phyloP scores from a whole-genome alignment of 2,888 invertebrate genomes.

The Hemaris fuciformis region DNA sequence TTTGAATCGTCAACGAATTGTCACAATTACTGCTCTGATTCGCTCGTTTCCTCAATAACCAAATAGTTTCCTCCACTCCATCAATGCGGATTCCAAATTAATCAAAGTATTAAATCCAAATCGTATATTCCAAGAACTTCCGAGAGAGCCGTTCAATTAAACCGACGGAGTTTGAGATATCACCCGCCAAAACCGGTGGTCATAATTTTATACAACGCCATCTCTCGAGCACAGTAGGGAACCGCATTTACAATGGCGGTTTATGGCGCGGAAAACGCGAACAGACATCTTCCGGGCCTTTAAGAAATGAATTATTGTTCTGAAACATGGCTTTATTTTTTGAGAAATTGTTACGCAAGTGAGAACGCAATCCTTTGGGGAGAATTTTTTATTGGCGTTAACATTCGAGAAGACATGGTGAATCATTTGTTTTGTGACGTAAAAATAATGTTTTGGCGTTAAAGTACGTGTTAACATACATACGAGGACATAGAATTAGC shows the following conservation, averaged over 20 bases:
- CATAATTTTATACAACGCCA: conserved; percentile 8
- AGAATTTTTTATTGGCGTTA: background rate
- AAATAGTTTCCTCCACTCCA: background rate
- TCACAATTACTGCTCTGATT: background rate
- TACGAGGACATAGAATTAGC: background rate
- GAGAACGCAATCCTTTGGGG: background rate
- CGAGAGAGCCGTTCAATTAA: background rate
- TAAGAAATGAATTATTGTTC: background rate
- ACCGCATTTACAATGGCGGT: conserved; percentile 4
- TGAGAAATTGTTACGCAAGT: background rate
- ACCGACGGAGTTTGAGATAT: background rate
- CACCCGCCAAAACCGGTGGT: background rate
- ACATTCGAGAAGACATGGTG: background rate
- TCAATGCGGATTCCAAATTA: background rate
- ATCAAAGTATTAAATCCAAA: background rate
- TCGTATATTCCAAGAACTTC: background rate
- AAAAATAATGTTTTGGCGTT: background rate
- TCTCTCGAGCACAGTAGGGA: background rate
- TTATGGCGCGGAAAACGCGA: conserved; percentile 6
- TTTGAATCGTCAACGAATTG: too few species aligned
- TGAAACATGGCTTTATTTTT: background rate
- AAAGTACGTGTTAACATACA: background rate
- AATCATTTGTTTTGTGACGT: background rate
- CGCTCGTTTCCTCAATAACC: background rate
- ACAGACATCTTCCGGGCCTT: conserved; percentile 1